These are phyloP conservation scores for Microctonus hyperodae DNA, from an alignment of 2,888 invertebrate species.

Conservation along the genomic window DNA sequence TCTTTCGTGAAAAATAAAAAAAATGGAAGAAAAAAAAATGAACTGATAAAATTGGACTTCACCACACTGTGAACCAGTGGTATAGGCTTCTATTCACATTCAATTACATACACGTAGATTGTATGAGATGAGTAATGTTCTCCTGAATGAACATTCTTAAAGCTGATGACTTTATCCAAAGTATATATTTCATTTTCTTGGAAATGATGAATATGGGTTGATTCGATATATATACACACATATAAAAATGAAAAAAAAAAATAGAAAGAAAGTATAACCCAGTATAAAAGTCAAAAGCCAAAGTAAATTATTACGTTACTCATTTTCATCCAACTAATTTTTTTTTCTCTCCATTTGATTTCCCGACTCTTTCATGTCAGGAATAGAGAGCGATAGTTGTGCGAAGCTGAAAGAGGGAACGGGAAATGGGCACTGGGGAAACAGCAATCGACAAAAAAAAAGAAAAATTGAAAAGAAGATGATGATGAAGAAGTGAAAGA, in stretches of 20 bases:
- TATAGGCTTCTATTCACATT: constrained; percentile 7
- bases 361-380: not conserved
- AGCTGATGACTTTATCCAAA: not conserved
- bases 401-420: not conserved
- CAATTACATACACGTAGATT: constrained; percentile 3
- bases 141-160: not conserved
- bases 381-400: not conserved
- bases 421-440: too few relatives aligned
- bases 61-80: not conserved
- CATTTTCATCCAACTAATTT: not conserved
- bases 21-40: too few relatives aligned
- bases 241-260: too few relatives aligned
- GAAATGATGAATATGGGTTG: not conserved
- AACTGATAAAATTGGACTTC: constrained; percentile 42
- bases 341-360: not conserved
- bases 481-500: not conserved
- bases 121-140: not conserved
- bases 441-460: not conserved
- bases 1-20: too few relatives aligned
- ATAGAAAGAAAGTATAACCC: too few relatives aligned
- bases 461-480: not conserved
- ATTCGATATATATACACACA: too few relatives aligned
- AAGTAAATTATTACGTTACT: not conserved
- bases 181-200: not conserved
- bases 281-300: not conserved